Base-by-base conservation (phyloP, 2,888 invertebrate species). In the Heliconius ismenius region DNA sequence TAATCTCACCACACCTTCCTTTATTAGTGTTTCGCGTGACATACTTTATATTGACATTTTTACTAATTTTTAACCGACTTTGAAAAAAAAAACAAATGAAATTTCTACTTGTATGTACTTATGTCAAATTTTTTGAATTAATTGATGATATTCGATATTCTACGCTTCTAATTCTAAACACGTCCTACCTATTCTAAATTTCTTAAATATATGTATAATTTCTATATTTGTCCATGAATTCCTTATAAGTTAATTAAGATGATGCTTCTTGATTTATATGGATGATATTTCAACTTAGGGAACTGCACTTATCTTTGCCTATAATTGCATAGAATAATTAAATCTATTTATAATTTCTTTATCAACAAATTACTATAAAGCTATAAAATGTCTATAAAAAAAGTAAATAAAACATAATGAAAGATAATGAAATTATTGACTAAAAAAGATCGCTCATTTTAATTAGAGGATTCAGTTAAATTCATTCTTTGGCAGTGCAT, bases 391-490 rank as follows among this genome's bases (percentile, higher is more conserved):
- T 36, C 24, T 32, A 36, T 39, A 39, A 72, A n/a, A n/a, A 73
- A 73, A 18, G 43, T 43, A 4, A 15, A 18, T 4, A 24, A 73
- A 4, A 62, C 60, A 15, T 1, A 24, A 26, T 58, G 39, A 18
- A 18, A 73, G n/a, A 73, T 60, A 72, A 72, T 49, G 43, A 68
- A 68, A 68, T n/a, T n/a, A 70, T 70, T 69, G 49, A 32, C 68
- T 69, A 18, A 75, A 75, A 60, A 75, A 69, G 60, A 68, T 32
- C 62, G 39, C 43, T 75, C 75, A 15, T 63, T 32, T 63, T 75
- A 76, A 78, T 69, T 78, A 49, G 78, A 73, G 69, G 76, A 73
- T 28, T 78, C 73, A 75, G 67, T 78, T 69, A 73, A 54, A 28
- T 60, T 63, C 24, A 6, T 60, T 72, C 75, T 72, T 36, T 75